Evolutionary conservation across 2,888 invertebrate genomes (phyloP), one percentile per base, ranked within the genome.

Genomic region (Temnothorax unifasciatus): DNA sequence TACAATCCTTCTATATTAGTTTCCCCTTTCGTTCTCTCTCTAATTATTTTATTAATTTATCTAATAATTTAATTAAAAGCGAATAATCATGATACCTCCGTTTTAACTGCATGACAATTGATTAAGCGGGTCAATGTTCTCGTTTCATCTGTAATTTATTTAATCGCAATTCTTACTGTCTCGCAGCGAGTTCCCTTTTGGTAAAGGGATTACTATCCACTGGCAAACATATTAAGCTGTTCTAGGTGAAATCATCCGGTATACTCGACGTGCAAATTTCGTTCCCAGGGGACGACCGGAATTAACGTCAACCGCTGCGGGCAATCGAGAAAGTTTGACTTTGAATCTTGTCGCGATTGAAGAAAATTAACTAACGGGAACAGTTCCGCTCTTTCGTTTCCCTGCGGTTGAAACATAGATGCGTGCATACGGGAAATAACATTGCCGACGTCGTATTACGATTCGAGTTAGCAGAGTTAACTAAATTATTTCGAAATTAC

Each of bases 291-390:
- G 74, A 85, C 38, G 90, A 90, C 82, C 76, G 75, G 85, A 87
- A 90, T 90, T 88, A 90, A 87, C 86, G 86, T 75, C 75, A 86
- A 90, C 81, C 64, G 87, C 90, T 84, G 29, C 44, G 73, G 77
- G 89, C 90, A 86, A 87, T 90, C 79, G 90, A 41, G 90, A 86
- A 90, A 89, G 86, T 90, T 90, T 86, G 83, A 86, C 83, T 86
- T 85, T 52, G 85, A 82, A 83, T 87, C 83, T 76, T 85, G 89
- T 82, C 83, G 84, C 86, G 85, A 86, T 87, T 90, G 89, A 73
- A 61, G 71, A 83, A 76, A 86, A 89, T 88, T 90, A 90, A 87
- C 87, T 88, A 85, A 86, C 83, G 21, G 68, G 63, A 82, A 74
- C 83, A 75, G 87, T 85, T 87, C 81, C 85, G 66, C 85, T 66